Percentiles rank a stretch among this genome's conserved stretches.
Conservation (phyloP, 2,888 invertebrate genomes). For the Spisula solida region DNA sequence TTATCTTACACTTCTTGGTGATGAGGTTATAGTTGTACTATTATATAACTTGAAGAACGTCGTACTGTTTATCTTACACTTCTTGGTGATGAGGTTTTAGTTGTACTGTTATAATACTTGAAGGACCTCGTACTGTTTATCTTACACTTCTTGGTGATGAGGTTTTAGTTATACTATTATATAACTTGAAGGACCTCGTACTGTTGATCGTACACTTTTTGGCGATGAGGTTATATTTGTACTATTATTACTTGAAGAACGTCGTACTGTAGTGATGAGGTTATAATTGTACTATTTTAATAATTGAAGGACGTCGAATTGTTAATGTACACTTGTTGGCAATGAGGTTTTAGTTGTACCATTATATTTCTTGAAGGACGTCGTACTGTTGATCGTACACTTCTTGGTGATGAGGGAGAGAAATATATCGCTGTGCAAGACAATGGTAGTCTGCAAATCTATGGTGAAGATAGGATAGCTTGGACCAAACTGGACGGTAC, state of each 20-base stretch:
- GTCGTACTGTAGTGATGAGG: background rate
- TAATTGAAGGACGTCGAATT: background rate
- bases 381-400: slow-evolving; percentile 34
- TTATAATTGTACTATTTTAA: background rate
- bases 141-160: background rate
- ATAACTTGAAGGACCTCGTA: background rate
- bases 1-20: no score
- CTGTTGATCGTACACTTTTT: no score
- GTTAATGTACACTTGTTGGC: background rate
- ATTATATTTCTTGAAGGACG: slow-evolving; percentile 27
- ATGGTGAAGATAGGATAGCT: slow-evolving; percentile 75
- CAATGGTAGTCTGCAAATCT: slow-evolving; percentile 77
- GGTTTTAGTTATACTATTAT: background rate
- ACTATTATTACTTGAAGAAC: no score
- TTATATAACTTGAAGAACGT: no score
- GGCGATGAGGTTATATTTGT: no score
- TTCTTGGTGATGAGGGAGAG: slow-evolving; percentile 64
- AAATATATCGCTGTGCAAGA: slow-evolving; percentile 79
- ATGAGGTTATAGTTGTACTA: no score
- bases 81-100: background rate
- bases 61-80: no score
- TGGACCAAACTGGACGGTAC: slow-evolving; percentile 78
- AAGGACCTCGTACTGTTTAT: background rate
- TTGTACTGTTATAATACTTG: background rate
- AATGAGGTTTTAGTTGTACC: background rate